Percentiles rank a stretch among this genome's conserved stretches.
Conservation (phyloP, 2,888 invertebrate species). For the Orchesella flavescens region DNA sequence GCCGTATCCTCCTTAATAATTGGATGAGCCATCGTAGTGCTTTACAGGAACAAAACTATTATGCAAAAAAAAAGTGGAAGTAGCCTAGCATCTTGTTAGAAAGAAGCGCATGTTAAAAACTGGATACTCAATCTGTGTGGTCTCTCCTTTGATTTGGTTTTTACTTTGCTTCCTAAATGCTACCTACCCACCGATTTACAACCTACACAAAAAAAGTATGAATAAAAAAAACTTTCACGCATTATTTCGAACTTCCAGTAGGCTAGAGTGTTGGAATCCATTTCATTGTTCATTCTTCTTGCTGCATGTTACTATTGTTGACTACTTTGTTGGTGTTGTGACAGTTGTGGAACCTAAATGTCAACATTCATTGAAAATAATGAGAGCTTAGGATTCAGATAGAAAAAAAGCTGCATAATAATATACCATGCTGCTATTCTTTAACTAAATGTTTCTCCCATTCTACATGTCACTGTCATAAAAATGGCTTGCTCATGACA, state of each 20-base stretch:
- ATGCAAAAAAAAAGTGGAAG: neutral
- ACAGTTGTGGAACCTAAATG: slow-evolving; percentile 33
- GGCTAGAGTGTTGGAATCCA: neutral
- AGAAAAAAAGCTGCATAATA: too few species aligned
- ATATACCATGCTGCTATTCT: neutral
- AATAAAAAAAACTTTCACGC: neutral
- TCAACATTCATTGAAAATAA: slow-evolving; percentile 31
- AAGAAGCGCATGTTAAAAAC: too few species aligned
- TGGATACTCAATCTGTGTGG: neutral
- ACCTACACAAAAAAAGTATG: neutral
- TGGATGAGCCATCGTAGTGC: neutral
- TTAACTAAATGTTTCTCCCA: neutral
- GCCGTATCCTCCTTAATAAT: neutral
- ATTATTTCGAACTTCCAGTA: too few species aligned
- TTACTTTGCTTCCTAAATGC: neutral
- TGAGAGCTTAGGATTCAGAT: neutral
- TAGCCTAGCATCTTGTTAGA: neutral
- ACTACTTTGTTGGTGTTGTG: slow-evolving; percentile 20
- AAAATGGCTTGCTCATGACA: slow-evolving; percentile 26
- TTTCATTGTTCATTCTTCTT: neutral
- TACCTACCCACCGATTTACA: neutral
- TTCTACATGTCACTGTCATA: slow-evolving; percentile 20
- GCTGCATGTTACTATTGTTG: neutral
- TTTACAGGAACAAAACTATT: neutral
- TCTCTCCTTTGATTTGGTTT: neutral